Evolutionary conservation across 2,888 invertebrate species (phyloP).

Genomic region (Gastracanthus pulcherrimus): DNA sequence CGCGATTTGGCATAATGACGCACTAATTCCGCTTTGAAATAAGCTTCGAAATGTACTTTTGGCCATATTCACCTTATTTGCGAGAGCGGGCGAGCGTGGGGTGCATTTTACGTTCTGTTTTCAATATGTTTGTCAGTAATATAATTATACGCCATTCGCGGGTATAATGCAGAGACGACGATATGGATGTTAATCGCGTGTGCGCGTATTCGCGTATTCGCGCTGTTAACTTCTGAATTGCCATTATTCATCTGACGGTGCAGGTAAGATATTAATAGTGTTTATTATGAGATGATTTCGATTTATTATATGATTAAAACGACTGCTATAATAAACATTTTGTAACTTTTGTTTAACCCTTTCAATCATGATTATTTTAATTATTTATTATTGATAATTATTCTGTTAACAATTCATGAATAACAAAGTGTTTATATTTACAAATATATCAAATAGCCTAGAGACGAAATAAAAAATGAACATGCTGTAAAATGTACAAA

Average conservation of each 20-base stretch:
- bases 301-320: no score
- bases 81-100: not conserved
- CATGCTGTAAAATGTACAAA: no score
- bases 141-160: conserved; percentile 27
- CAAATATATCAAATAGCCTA: no score
- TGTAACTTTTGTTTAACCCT: not conserved
- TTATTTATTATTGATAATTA: no score
- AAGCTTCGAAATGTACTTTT: conserved; percentile 38
- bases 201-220: not conserved
- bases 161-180: not conserved
- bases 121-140: conserved; percentile 15
- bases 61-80: conserved; percentile 15
- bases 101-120: not conserved
- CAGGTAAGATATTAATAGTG: not conserved
- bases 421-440: no score
- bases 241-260: not conserved
- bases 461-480: no score
- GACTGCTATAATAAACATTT: no score
- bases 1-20: conserved; percentile 33
- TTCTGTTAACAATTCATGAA: no score
- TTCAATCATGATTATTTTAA: no score
- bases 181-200: not conserved
- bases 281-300: no score
- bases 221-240: conserved; percentile 30
- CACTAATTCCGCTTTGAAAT: conserved; percentile 44